A percentile compares a stretch with the other conserved stretches of the same genome.
These are phyloP conservation scores for Seira sanloemensis DNA, from an alignment of 2,888 invertebrate species.

Conservation along the genomic window DNA sequence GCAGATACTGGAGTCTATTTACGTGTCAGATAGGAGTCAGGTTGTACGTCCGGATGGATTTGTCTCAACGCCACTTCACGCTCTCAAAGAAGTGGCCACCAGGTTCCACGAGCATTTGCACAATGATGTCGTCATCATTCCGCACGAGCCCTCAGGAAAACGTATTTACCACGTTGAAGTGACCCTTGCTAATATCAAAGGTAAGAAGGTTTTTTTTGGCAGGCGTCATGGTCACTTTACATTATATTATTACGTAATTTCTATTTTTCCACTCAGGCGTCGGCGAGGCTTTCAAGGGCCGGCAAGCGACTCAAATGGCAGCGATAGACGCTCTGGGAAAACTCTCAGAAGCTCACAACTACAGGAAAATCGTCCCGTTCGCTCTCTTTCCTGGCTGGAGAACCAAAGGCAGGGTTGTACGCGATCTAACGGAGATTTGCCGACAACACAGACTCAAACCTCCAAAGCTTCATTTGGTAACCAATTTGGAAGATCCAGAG, in stretches of 20 bases:
- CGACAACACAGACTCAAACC: constrained; percentile 1
- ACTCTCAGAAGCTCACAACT: background rate
- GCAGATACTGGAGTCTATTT: background rate
- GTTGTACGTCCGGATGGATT: background rate
- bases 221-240: background rate
- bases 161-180: constrained; percentile 16
- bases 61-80: constrained; percentile 45
- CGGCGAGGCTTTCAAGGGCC: constrained; percentile 21
- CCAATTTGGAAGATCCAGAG: background rate
- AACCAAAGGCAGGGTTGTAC: background rate
- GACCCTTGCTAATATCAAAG: background rate
- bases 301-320: constrained; percentile 42
- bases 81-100: background rate
- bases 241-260: background rate
- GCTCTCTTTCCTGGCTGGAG: constrained; percentile 46
- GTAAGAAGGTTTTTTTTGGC: too few relatives aligned
- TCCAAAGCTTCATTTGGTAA: background rate
- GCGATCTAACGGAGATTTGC: constrained; percentile 17
- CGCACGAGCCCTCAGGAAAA: background rate
- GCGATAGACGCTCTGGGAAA: constrained; percentile 23
- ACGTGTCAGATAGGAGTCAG: background rate
- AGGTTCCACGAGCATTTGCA: constrained; percentile 13
- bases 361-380: background rate
- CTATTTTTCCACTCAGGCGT: constrained; percentile 22
- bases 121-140: constrained; percentile 1